phyloP scores from a whole-genome alignment of 2,113 vertebrate genomes.

The Plectropomus leopardus region DNA sequence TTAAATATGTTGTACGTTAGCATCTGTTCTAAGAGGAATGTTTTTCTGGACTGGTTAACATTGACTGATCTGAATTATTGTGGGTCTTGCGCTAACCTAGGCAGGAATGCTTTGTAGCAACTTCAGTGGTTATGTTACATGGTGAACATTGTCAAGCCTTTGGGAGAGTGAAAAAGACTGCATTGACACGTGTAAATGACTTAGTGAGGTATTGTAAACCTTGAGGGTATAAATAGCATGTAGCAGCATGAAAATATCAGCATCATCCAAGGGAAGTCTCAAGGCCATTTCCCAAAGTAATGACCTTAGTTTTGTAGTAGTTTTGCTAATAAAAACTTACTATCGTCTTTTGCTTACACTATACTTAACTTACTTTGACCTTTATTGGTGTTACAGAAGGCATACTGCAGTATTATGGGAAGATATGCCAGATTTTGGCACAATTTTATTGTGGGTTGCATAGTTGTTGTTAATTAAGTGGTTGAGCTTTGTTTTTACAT shows the following conservation, averaged over 20 bases:
- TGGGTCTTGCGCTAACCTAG: neutral
- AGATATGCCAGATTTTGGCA: neutral
- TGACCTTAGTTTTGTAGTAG: neutral
- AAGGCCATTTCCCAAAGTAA: conserved; percentile 3
- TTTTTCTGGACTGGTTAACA: neutral
- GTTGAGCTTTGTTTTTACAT: neutral
- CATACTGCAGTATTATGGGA: neutral
- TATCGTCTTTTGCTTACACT: neutral
- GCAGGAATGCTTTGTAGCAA: neutral
- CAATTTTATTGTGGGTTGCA: neutral
- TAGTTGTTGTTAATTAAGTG: neutral
- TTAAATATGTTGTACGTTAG: neutral
- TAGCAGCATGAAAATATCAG: neutral
- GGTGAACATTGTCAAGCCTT: neutral
- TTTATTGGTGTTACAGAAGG: conserved; percentile 1
- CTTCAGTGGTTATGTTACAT: neutral
- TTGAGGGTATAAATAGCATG: neutral
- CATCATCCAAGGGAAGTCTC: conserved; percentile 1
- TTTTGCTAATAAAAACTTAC: neutral
- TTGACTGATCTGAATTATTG: neutral
- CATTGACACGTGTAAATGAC: neutral
- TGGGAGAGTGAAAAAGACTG: neutral
- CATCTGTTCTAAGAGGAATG: neutral
- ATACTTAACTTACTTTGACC: neutral
- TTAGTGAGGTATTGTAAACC: neutral